Conservation (phyloP, 2,888 invertebrate genomes). For the Aporophyla lueneburgensis region DNA sequence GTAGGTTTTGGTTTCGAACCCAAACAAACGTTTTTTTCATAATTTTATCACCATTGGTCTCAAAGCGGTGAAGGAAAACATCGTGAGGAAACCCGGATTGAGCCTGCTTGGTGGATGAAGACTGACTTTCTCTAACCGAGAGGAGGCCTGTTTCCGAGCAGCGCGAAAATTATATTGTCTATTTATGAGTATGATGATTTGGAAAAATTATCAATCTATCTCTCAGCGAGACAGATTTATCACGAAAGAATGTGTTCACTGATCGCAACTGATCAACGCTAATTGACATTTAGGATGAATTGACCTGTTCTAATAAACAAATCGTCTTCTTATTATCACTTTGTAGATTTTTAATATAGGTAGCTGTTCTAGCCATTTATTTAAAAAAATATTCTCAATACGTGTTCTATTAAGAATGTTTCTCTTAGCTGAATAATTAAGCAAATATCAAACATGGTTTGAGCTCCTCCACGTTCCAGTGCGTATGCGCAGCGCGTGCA, state of each 20-base stretch:
- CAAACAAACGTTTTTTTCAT: too few species aligned
- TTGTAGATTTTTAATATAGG: not conserved
- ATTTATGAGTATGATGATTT: not conserved
- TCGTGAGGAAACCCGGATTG: too few species aligned
- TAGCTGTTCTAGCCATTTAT: not conserved
- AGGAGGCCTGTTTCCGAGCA: too few species aligned
- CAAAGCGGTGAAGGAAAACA: too few species aligned
- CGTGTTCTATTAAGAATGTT: slow-evolving; percentile 10
- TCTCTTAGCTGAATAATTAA: slow-evolving; percentile 22
- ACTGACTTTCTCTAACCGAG: too few species aligned
- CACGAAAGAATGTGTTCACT: too few species aligned
- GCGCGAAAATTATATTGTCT: too few species aligned
- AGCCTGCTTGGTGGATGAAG: too few species aligned
- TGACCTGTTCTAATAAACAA: not conserved
- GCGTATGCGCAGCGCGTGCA: slow-evolving; percentile 3
- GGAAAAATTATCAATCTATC: not conserved
- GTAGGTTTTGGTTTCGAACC: too few species aligned
- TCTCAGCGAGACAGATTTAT: not conserved
- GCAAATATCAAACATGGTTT: slow-evolving; percentile 38
- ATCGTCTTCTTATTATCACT: not conserved
- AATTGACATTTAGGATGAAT: not conserved
- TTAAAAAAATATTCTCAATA: slow-evolving; percentile 31
- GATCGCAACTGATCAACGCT: not conserved
- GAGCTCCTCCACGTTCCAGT: slow-evolving; percentile 20
- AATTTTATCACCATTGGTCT: too few species aligned